Percentiles rank a stretch among this genome's conserved stretches.
These are phyloP conservation scores for Spea bombifrons DNA, from an alignment of 2,113 vertebrate genomes.

Conservation along the genomic window DNA sequence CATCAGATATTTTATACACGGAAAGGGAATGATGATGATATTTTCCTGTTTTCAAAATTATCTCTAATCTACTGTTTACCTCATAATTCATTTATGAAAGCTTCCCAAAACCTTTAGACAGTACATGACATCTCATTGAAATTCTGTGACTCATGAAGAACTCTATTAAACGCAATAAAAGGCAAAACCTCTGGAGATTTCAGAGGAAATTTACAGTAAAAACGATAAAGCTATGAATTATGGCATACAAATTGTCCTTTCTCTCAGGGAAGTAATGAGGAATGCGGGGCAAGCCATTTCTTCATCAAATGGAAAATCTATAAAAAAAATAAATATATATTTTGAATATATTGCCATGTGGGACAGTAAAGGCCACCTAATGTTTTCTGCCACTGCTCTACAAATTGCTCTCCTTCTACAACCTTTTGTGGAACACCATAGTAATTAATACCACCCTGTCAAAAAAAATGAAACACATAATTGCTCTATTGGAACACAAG, in stretches of 20 bases:
- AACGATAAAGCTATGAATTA: conserved; percentile 31
- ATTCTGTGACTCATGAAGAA: conserved; percentile 27
- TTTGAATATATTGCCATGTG: background rate
- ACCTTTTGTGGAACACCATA: conserved; percentile 17
- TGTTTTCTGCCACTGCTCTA: background rate
- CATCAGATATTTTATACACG: background rate
- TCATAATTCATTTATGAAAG: conserved; percentile 47
- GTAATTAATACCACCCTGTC: conserved; percentile 5
- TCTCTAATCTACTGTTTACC: conserved; percentile 33
- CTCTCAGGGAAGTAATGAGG: conserved; percentile 25
- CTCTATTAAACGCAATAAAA: conserved; percentile 39
- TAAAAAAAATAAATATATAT: conserved; percentile 20
- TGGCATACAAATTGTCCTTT: conserved; percentile 3
- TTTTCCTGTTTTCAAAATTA: conserved; percentile 23
- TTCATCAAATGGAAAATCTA: conserved; percentile 12
- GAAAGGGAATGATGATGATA: conserved; percentile 5
- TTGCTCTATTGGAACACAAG: background rate
- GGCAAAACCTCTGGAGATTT: conserved; percentile 5
- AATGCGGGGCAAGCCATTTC: conserved; percentile 1
- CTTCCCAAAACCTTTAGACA: conserved; percentile 31
- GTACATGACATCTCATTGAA: conserved; percentile 28
- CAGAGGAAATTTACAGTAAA: conserved; percentile 38
- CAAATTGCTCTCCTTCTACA: background rate
- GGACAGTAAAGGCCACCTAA: conserved; percentile 12
- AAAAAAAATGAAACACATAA: background rate